Base-by-base conservation (phyloP, 2,888 invertebrate genomes). In the Vesta saturnalis region DNA sequence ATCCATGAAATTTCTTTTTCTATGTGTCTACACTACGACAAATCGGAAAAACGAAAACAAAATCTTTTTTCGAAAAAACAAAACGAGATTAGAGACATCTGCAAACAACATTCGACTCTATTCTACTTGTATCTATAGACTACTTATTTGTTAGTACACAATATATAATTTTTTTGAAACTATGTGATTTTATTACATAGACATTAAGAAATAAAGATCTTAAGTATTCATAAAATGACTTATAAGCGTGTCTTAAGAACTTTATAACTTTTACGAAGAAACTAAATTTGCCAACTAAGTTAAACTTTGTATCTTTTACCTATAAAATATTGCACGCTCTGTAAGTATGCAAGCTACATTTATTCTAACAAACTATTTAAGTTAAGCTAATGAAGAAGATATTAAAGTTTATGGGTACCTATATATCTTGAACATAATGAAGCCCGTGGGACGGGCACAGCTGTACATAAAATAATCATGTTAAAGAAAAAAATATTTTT, bases 1-100 rank as follows among this genome's bases (percentile, higher is more conserved):
- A 84, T 83, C 80, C 84, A 84, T 83, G 84, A 84, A 83, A 83
- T 83, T 84, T 83, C 83, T 79, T 77, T 79, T 77, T 77, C 83
- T 83, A 84, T 80, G 80, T 81, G 81, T 83, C 82, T 83, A 75
- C 70, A 79, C 79, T 81, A 81, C 60, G 58, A 65, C 69, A 70
- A 64, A 70, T 69, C 68, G 66, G 64, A 65, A 23, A 68, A 39
- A 21, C 69, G 67, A 71, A 74, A 65, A 64, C 60, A 70, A 64
- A 68, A 60, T 58, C 69, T 61, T 23, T 15, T 56, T 39, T 64
- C 59, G 64, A 46, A 64, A 61, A 16, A 43, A 60, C 23, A 65
- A 46, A 46, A 19, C 39, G 60, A 62, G 58, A 65, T 58, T 49
- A 46, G 63, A 47, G 60, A 64, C 73, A 72, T 75, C 76, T 76